A percentile compares a stretch with the other conserved stretches of the same genome.
phyloP scores from a whole-genome alignment of 2,113 vertebrate genomes.

The Empidonax traillii region DNA sequence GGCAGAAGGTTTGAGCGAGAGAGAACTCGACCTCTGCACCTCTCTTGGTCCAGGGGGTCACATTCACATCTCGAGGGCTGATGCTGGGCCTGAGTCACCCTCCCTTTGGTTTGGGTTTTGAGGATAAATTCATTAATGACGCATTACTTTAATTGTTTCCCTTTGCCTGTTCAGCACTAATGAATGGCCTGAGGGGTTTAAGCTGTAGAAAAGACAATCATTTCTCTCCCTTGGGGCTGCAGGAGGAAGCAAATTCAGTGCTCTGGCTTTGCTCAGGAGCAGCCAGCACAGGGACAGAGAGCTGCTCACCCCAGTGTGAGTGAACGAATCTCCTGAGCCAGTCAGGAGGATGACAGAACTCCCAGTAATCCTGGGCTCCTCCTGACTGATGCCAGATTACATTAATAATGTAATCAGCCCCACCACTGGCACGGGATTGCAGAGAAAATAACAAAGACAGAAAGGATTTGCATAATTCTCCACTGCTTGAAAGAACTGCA shows the following conservation, averaged over 20 bases:
- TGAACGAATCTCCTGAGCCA: background rate
- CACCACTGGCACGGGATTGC: background rate
- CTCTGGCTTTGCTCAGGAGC: background rate
- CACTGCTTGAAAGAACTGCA: background rate
- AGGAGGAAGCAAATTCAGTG: background rate
- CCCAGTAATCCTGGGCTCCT: background rate
- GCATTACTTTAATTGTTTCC: background rate
- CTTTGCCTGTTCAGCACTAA: background rate
- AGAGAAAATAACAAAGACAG: background rate
- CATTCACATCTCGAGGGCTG: background rate
- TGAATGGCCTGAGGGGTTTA: background rate
- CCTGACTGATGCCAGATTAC: background rate
- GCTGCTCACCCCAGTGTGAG: background rate
- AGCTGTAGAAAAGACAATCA: background rate
- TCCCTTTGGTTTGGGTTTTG: background rate
- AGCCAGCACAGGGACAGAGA: background rate
- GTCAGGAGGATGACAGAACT: background rate
- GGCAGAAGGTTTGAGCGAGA: background rate
- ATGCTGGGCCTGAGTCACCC: background rate
- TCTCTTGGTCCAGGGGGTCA: background rate
- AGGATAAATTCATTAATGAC: background rate
- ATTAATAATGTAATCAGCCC: background rate
- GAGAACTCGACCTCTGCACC: background rate
- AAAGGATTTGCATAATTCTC: background rate
- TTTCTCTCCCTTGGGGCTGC: background rate